Evolutionary conservation across 1,140 invertebrate species (phyloP).

Genomic region (Pantala flavescens): DNA sequence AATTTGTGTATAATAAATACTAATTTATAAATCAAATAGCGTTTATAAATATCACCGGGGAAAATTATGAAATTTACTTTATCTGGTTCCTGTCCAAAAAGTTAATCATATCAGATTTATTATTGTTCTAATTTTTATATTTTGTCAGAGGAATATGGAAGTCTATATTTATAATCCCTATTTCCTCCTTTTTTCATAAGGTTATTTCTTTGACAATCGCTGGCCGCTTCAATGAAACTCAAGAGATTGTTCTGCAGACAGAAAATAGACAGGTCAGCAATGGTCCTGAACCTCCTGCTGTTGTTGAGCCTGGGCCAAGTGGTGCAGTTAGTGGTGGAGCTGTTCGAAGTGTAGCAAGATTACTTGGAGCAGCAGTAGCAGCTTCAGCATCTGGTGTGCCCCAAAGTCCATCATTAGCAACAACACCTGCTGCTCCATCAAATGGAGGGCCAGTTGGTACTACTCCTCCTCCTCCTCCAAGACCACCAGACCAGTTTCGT

Average conservation of each 20-base stretch:
- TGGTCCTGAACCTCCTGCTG: constrained; percentile 25
- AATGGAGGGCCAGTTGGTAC: constrained; percentile 13
- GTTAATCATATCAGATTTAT: too few species aligned
- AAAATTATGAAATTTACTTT: too few species aligned
- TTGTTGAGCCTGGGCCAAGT: constrained; percentile 35
- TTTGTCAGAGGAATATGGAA: too few species aligned
- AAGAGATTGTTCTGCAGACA: constrained; percentile 62
- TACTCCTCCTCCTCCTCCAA: constrained; percentile 16
- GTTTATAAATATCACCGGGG: too few species aligned
- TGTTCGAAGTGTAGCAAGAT: neutral
- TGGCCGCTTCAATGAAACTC: constrained; percentile 54
- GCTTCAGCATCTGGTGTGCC: neutral
- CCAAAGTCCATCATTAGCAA: neutral
- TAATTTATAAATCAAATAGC: too few species aligned
- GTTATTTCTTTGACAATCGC: constrained; percentile 80
- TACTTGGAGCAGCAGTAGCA: constrained; percentile 5
- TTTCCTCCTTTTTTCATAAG: too few species aligned
- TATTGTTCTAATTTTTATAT: too few species aligned
- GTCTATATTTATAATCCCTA: too few species aligned
- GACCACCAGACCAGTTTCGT: constrained; percentile 23
- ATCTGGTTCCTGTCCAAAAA: too few species aligned
- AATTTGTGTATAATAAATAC: too few species aligned
- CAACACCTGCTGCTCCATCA: constrained; percentile 8
- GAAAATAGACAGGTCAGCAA: constrained; percentile 37
- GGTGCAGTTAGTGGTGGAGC: constrained; percentile 25